phyloP scores from a whole-genome alignment of 2,797 vertebrate species.

The Amblyopsis hoosieri region DNA sequence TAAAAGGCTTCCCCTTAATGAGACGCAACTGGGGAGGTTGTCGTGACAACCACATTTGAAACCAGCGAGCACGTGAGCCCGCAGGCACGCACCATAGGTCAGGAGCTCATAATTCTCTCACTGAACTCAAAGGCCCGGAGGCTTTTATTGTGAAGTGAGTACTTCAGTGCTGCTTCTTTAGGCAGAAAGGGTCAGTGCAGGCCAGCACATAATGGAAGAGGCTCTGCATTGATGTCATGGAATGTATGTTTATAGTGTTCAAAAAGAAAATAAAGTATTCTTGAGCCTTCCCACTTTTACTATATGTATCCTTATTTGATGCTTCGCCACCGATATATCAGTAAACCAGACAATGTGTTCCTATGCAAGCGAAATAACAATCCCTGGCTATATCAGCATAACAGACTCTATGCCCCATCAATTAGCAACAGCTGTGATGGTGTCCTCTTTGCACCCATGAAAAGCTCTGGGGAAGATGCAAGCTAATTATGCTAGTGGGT shows the following conservation, averaged over 20 bases:
- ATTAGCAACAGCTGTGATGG: conserved; percentile 4
- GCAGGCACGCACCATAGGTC: conserved; percentile 21
- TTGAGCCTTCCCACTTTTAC: too few relatives aligned
- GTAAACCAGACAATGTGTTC: too few relatives aligned
- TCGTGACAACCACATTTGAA: conserved; percentile 39
- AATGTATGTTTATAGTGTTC: too few relatives aligned
- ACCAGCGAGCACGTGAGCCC: conserved; percentile 10
- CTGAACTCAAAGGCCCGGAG: conserved; percentile 32
- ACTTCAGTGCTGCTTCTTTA: conserved; percentile 26
- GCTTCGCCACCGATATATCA: too few relatives aligned
- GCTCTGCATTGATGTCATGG: neutral
- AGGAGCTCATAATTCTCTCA: conserved; percentile 23
- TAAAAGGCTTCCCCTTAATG: conserved; percentile 30
- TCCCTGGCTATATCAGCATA: neutral
- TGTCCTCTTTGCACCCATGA: conserved; percentile 2
- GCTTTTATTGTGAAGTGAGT: conserved; percentile 31
- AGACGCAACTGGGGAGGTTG: conserved; percentile 37
- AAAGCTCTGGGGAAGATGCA: neutral
- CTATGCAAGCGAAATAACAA: neutral
- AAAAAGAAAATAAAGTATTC: too few relatives aligned
- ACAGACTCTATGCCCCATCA: neutral
- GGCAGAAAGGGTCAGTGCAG: neutral
- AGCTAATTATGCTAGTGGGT: conserved; percentile 11
- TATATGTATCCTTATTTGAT: too few relatives aligned
- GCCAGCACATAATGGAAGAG: neutral